Evolutionary conservation across 1,140 invertebrate genomes (phyloP), one percentile per base, ranked within the genome.

Genomic region (Heterodera schachtii): DNA sequence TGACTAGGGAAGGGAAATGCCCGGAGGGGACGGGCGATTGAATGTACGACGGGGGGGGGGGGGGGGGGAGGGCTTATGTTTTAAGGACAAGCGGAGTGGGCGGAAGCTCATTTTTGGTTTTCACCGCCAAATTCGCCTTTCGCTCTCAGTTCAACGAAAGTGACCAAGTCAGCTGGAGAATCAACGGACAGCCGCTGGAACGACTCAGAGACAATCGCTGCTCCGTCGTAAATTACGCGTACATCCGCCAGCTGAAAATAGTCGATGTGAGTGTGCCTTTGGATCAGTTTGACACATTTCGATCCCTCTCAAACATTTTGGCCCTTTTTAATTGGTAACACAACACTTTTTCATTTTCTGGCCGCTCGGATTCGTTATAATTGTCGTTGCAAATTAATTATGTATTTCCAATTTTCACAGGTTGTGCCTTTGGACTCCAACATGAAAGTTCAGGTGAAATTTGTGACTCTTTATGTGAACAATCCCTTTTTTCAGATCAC

Each of bases 121-220:
- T 19, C 16, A 4, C 57, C 16, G 57, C 13, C 57, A 64, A 64
- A 16, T 60, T 60, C 3, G 19, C 57, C 16, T 16, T 60, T 19
- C 11, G 57, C 57, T 70, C 31, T 71, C 31, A 71, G n/a, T 82
- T 82, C 60, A 83, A 87, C 60, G 87, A 88, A 80, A 84, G 87
- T 21, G 88, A 89, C 69, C 71, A 81, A 16, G 86, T 89, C 41
- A 78, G 70, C 44, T 89, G 88, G 88, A 79, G 47, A 46, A 82
- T 89, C 57, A 87, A 89, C 71, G 88, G 85, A 21, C 81, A 87
- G 75, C 69, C 82, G 44, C 75, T 78, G n/a, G 69, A 79, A 44
- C n/a, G 16, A 49, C 73, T 83, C 47, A 78, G 47, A 66, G 83
- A 87, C 71, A 46, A 81, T 13, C 67, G 87, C 60, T 79, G 69